Percentiles rank a stretch among this genome's conserved stretches.
These are phyloP conservation scores for Bibio marci DNA, from an alignment of 2,888 invertebrate species.

Conservation along the genomic window DNA sequence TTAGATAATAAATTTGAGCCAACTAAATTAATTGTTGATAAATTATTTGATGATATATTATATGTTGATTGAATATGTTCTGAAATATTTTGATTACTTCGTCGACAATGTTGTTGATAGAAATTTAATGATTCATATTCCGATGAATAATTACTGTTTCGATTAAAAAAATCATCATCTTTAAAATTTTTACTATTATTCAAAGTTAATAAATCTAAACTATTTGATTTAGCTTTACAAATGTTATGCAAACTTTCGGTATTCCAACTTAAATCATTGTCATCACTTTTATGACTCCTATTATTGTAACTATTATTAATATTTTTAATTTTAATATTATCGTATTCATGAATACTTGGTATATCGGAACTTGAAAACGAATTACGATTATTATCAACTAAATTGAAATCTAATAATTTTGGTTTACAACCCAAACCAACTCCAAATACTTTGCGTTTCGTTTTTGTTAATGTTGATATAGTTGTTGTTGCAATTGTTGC, in stretches of 20 bases:
- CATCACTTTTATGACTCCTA: too few relatives aligned
- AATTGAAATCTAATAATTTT: slow-evolving; percentile 4
- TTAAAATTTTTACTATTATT: too few relatives aligned
- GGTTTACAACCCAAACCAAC: not conserved
- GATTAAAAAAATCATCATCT: too few relatives aligned
- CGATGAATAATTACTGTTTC: too few relatives aligned
- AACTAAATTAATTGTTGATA: slow-evolving; percentile 25
- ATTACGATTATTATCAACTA: slow-evolving; percentile 18
- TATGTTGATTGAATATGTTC: slow-evolving; percentile 1
- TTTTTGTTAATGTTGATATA: not conserved
- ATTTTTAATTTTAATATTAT: slow-evolving; percentile 12
- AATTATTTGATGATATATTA: slow-evolving; percentile 19
- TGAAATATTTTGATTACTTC: not conserved
- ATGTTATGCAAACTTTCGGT: too few relatives aligned
- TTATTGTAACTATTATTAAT: too few relatives aligned
- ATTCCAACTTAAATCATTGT: too few relatives aligned
- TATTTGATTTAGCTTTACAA: too few relatives aligned
- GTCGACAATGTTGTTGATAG: not conserved
- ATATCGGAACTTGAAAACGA: slow-evolving; percentile 29
- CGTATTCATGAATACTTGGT: slow-evolving; percentile 20
- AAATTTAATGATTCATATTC: too few relatives aligned
- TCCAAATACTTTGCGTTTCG: not conserved
- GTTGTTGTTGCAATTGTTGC: slow-evolving; percentile 5
- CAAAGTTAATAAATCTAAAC: too few relatives aligned
- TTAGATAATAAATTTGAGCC: slow-evolving; percentile 18